Evolutionary conservation across 2,797 vertebrate species (phyloP), one percentile per base, ranked within the genome.

Genomic region (Cetoscarus ocellatus): DNA sequence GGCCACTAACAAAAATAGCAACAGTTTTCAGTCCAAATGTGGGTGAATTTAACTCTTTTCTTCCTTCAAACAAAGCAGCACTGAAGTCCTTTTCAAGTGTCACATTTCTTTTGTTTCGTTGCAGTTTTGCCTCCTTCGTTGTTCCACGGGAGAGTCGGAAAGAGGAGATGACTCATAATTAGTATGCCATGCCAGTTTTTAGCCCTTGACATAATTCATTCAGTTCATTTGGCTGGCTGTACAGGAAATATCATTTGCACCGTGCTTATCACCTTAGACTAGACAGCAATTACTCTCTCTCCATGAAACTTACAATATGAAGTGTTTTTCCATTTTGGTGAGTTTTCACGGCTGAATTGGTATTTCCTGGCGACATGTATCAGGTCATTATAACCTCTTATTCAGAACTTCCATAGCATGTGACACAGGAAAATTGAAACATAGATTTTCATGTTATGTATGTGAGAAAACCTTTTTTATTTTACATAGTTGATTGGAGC

Each of bases 1-100:
- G 12, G 66, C 7, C 9, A 53, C 67, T 66, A 13, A 67, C 64
- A 66, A 43, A 82, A 86, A 84, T 77, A 79, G 79, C 55, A 18
- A 56, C 52, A 3, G 44, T 70, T 87, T 75, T 56, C 70, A 49
- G 53, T 43, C 48, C 44, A 61, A 12, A 63, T 1, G 6, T 55
- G 17, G 54, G 38, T 27, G 36, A 17, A 56, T 39, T 59, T 45
- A 34, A 38, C 81, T 3, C 61, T 63, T 70, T 39, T 45, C 27
- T 48, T 70, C 38, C 51, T 59, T 35, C 13, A 67, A 50, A 53
- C 64, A 62, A 54, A 69, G 52, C 15, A 35, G 61, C 51, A 4
- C 44, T 71, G 7, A 51, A 77, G 10, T 5, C 15, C 49, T 59
- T 51, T 61, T 53, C 38, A 50, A 11, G 59, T 57, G 39, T 49